phyloP scores from a whole-genome alignment of 2,888 invertebrate genomes.

The Horisme vitalbata region DNA sequence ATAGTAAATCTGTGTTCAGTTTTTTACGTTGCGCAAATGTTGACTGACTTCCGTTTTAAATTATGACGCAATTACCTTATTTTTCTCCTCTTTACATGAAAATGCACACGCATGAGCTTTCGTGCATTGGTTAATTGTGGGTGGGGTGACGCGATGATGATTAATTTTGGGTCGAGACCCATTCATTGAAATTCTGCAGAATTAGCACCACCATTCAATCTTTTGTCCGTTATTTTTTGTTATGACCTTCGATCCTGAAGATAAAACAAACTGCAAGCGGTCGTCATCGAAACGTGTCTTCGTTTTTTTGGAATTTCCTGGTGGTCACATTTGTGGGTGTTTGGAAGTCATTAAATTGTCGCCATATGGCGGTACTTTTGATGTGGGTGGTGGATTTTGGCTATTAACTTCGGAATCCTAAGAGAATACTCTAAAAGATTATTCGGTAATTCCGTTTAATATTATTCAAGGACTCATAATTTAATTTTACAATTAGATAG shows the following conservation, averaged over 20 bases:
- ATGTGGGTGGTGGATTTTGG: constrained; percentile 20
- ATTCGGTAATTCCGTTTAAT: neutral
- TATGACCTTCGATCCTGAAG: constrained; percentile 43
- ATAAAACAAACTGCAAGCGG: constrained; percentile 55
- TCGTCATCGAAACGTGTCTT: constrained; percentile 56
- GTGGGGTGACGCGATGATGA: neutral
- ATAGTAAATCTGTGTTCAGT: constrained; percentile 47
- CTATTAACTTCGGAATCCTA: constrained; percentile 20
- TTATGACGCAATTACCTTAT: constrained; percentile 7
- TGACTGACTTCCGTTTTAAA: constrained; percentile 41
- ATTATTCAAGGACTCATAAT: neutral
- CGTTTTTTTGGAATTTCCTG: constrained; percentile 46
- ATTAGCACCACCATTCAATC: constrained; percentile 50
- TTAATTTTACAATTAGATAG: neutral
- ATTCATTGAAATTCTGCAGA: constrained; percentile 41
- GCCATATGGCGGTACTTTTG: constrained; percentile 28
- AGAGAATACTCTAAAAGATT: neutral
- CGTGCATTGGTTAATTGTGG: neutral
- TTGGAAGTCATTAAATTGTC: constrained; percentile 33
- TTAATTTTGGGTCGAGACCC: constrained; percentile 11
- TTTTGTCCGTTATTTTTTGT: constrained; percentile 41
- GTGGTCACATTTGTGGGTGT: constrained; percentile 48
- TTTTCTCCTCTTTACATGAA: neutral
- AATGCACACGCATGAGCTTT: neutral
- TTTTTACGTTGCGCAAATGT: constrained; percentile 59